A percentile compares a stretch with the other conserved stretches of the same genome.
Evolutionary conservation across 2,888 invertebrate genomes (phyloP).

Genomic region (Phania funesta): DNA sequence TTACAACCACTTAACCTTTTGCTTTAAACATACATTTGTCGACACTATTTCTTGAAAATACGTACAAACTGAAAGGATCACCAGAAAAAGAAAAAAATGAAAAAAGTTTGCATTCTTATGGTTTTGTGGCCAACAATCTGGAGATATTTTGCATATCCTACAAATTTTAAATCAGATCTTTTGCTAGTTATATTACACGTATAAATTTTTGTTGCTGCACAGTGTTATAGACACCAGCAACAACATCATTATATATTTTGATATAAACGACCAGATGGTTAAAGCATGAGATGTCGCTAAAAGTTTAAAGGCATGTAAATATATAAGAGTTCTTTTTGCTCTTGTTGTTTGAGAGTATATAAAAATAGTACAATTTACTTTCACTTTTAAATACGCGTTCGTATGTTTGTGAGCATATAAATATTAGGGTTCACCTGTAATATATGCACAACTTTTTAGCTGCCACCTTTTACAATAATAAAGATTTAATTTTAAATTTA

Average conservation of each 20-base stretch:
- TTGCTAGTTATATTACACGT: too few species aligned
- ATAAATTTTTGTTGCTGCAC: too few species aligned
- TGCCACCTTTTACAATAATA: neutral
- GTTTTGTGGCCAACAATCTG: too few species aligned
- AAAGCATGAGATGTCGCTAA: slow-evolving; percentile 58
- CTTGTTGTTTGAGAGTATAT: neutral
- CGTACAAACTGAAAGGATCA: too few species aligned
- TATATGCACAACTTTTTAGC: neutral
- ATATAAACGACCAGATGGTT: slow-evolving; percentile 64
- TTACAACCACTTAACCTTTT: too few species aligned
- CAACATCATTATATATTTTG: slow-evolving; percentile 46
- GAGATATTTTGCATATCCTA: too few species aligned
- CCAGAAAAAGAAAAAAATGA: too few species aligned
- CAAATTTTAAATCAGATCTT: too few species aligned
- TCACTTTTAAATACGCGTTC: neutral
- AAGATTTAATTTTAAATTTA: too few species aligned
- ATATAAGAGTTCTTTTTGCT: neutral
- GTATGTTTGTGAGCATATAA: neutral
- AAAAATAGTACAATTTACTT: slow-evolving; percentile 26
- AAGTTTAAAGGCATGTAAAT: slow-evolving; percentile 54
- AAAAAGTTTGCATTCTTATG: too few species aligned
- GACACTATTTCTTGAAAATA: too few species aligned
- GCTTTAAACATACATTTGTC: too few species aligned
- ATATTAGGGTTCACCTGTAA: neutral
- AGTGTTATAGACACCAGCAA: slow-evolving; percentile 24